Percentiles rank a stretch among this genome's conserved stretches.
Conservation (phyloP, 2,888 invertebrate genomes). For the Stegana nigrithorax region DNA sequence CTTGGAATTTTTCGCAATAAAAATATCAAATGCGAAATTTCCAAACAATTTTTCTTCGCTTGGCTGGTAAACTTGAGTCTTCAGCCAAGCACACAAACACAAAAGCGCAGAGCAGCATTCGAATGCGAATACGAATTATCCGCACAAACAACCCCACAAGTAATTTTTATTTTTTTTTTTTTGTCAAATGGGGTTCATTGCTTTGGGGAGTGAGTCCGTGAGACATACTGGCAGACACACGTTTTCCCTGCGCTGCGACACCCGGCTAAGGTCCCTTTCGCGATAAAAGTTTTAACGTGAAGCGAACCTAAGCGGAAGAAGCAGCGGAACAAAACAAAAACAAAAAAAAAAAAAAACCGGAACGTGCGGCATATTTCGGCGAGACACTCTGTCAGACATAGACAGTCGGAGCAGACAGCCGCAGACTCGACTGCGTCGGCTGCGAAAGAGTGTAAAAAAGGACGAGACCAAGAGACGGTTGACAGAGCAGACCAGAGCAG, state of each 20-base stretch:
- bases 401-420: constrained; percentile 32
- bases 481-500: too few relatives aligned
- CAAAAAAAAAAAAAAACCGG: constrained; percentile 52
- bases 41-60: constrained; percentile 29
- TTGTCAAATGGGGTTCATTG: too few relatives aligned
- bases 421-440: too few relatives aligned
- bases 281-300: background rate
- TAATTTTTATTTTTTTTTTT: too few relatives aligned
- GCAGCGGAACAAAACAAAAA: constrained; percentile 19
- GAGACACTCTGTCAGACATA: constrained; percentile 50
- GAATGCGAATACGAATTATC: too few relatives aligned
- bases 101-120: background rate
- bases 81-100: background rate
- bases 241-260: background rate
- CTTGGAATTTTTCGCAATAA: constrained; percentile 37
- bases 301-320: too few relatives aligned
- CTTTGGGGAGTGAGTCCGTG: too few relatives aligned
- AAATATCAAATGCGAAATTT: constrained; percentile 45
- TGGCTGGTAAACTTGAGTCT: background rate
- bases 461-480: too few relatives aligned
- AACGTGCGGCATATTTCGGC: constrained; percentile 37
- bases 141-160: constrained; percentile 9
- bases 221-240: constrained; percentile 12
- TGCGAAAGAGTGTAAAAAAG: too few relatives aligned
- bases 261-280: background rate